Evolutionary conservation across 2,888 invertebrate genomes (phyloP), one percentile per base, ranked within the genome.

Genomic region (Euspilapteryx auroguttella): DNA sequence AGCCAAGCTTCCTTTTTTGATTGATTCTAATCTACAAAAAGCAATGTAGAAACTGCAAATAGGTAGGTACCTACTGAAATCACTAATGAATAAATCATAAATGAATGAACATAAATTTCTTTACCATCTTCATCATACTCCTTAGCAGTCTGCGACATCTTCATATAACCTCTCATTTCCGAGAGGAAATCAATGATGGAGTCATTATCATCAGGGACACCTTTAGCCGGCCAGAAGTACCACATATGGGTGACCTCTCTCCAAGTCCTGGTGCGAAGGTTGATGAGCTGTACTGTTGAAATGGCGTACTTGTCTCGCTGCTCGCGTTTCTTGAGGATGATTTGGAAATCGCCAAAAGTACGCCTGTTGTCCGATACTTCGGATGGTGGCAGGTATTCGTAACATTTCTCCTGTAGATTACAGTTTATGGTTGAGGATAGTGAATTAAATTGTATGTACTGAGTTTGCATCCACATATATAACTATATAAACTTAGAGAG

Each of bases 141-240:
- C 47, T 76, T 77, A 34, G 71, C 73, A 20, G 64, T 59, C 46
- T 77, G 77, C 34, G 76, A 57, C 14, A 69, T 49, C 44, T 77
- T 77, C 66, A 77, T 71, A 28, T 64, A 73, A 28, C 59, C 71
- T 49, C 94, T 80, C 35, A 91, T 90, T 61, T 94, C 94, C 11
- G 90, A 81, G 23, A 95, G 76, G 66, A 94, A 91, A 29, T 92
- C 89, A 26, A 94, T 88, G 25, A 95, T 77, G 0, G 90, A 87
- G 28, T 88, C 85, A 28, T 86, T 86, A 45, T 94, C 93, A 5
- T 81, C 80, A 2, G 94, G 94, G 1, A 89, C 87, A 0, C 93
- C 93, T 36, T 86, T 83, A n/a, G 83, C 81, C 0, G 95, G 94
- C 95, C 95, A 96, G 48, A 91, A 84, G 71, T 92, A 94, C 94